These are phyloP conservation scores for Cantharis flavilabris DNA, from an alignment of 2,888 invertebrate genomes.

Conservation along the genomic window DNA sequence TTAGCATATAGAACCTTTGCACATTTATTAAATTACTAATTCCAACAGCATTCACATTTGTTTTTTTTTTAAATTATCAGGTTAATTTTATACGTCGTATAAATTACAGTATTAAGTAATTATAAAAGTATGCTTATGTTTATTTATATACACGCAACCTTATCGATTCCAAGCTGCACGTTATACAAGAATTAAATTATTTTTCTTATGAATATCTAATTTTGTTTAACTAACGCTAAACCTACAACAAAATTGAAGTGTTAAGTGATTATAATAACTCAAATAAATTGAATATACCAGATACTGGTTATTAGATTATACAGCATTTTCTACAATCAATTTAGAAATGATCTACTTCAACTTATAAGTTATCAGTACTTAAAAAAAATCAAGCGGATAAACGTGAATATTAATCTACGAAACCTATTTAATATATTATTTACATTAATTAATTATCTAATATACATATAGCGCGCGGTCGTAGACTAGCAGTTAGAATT, in stretches of 20 bases:
- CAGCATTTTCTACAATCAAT: neutral
- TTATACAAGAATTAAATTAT: conserved; percentile 30
- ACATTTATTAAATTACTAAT: conserved; percentile 22
- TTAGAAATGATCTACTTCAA: neutral
- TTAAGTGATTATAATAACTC: conserved; percentile 1
- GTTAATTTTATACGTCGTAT: conserved; percentile 32
- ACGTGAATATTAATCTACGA: neutral
- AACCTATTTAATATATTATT: neutral
- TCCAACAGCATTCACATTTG: conserved; percentile 28
- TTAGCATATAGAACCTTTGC: neutral
- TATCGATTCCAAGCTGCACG: conserved; percentile 33
- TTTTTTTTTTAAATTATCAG: conserved; percentile 29
- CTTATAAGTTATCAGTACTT: neutral
- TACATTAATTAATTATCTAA: neutral
- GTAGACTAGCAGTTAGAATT: too few relatives aligned
- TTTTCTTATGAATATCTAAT: conserved; percentile 30
- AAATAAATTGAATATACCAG: neutral
- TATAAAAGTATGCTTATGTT: conserved; percentile 39
- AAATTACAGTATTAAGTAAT: conserved; percentile 42
- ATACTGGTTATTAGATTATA: neutral
- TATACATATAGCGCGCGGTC: too few relatives aligned
- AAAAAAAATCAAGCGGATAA: neutral
- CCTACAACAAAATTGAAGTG: neutral
- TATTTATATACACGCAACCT: conserved; percentile 41
- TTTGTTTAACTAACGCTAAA: conserved; percentile 26